These are phyloP conservation scores for Seira sanloemensis DNA, from an alignment of 2,888 invertebrate species.

Conservation along the genomic window DNA sequence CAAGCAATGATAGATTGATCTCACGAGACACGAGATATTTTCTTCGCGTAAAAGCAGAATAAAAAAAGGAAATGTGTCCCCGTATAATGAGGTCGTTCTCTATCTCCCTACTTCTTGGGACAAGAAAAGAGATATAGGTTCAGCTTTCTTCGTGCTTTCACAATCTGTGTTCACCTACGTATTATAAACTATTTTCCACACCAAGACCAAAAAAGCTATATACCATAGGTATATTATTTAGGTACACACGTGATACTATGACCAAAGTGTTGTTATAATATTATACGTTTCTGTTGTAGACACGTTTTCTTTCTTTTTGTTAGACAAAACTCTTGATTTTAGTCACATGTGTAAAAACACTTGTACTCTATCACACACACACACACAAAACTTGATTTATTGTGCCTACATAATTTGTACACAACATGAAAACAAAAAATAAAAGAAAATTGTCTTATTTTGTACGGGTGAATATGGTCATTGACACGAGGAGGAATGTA, in stretches of 20 bases:
- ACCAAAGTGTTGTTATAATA: too few relatives aligned
- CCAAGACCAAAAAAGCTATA: background rate
- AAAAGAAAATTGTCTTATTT: background rate
- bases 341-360: constrained; percentile 37
- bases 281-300: background rate
- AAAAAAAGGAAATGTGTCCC: background rate
- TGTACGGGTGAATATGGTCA: background rate
- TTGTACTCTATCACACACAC: background rate
- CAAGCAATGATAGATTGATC: constrained; percentile 59
- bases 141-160: constrained; percentile 47
- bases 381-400: background rate
- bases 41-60: background rate
- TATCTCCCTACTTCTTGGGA: background rate
- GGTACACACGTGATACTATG: background rate
- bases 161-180: constrained; percentile 45
- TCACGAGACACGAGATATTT: constrained; percentile 47
- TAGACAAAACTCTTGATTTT: background rate
- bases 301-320: background rate
- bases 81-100: background rate
- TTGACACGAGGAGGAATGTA: background rate
- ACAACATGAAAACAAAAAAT: background rate
- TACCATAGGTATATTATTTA: background rate
- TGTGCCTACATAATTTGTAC: background rate
- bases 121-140: background rate
- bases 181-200: constrained; percentile 30